A percentile compares a stretch with the other conserved stretches of the same genome.
phyloP scores from a whole-genome alignment of 1,140 invertebrate species.

The Antheraea pernyi region DNA sequence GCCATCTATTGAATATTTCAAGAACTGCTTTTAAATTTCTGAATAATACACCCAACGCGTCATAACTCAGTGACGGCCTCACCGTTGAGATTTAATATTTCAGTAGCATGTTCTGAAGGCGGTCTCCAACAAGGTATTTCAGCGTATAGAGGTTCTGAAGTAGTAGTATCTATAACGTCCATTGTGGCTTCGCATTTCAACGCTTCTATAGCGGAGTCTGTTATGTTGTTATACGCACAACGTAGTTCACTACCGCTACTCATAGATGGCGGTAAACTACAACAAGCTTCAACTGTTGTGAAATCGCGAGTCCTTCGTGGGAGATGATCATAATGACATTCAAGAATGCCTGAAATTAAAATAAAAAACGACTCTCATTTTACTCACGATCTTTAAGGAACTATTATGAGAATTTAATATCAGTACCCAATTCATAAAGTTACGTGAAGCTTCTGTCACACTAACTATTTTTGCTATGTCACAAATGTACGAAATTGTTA shows the following conservation, averaged over 20 bases:
- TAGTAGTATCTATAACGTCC: conserved; percentile 58
- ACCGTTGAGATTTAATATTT: conserved; percentile 63
- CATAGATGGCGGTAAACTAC: conserved; percentile 58
- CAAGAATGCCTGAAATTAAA: conserved; percentile 65
- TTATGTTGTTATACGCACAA: conserved; percentile 41
- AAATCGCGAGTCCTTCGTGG: conserved; percentile 58
- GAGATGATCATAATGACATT: conserved; percentile 76
- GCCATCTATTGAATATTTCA: conserved; percentile 38
- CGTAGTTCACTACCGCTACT: conserved; percentile 45
- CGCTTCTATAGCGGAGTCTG: conserved; percentile 63
- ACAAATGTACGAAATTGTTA: too few relatives aligned
- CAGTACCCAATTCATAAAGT: too few relatives aligned
- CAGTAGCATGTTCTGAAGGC: conserved; percentile 62
- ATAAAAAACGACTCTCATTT: neutral
- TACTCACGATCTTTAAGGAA: too few relatives aligned
- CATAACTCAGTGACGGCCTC: conserved; percentile 78
- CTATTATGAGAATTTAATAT: too few relatives aligned
- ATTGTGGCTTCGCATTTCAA: conserved; percentile 67
- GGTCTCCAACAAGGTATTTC: conserved; percentile 75
- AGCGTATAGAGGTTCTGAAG: conserved; percentile 72
- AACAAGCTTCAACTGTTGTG: conserved; percentile 39
- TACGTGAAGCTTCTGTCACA: too few relatives aligned
- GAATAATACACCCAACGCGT: conserved; percentile 22
- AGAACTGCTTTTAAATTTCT: conserved; percentile 18
- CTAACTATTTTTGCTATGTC: too few relatives aligned